A percentile compares a stretch with the other conserved stretches of the same genome.
These are phyloP conservation scores for Elmis aenea DNA, from an alignment of 2,888 invertebrate species.

Conservation along the genomic window DNA sequence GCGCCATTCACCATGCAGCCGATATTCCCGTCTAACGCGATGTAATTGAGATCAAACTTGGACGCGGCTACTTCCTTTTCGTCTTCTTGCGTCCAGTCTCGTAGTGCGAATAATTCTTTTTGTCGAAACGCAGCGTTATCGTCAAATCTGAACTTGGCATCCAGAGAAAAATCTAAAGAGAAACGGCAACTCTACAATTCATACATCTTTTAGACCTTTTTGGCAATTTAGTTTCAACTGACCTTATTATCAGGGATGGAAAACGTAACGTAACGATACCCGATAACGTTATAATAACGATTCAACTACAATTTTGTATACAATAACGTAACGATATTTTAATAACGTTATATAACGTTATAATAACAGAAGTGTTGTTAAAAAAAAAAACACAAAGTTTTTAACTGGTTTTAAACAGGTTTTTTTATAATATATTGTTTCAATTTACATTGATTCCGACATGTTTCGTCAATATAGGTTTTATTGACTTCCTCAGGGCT, in stretches of 20 bases:
- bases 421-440: too few relatives aligned
- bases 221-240: background rate
- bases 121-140: constrained; percentile 91
- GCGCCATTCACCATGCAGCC: constrained; percentile 95
- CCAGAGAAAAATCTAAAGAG: constrained; percentile 77
- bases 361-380: constrained; percentile 2
- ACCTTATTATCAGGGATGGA: background rate
- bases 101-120: constrained; percentile 72
- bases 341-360: too few relatives aligned
- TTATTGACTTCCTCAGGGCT: too few relatives aligned
- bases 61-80: constrained; percentile 86
- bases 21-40: constrained; percentile 87
- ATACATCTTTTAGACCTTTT: background rate
- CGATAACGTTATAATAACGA: too few relatives aligned
- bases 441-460: too few relatives aligned
- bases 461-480: too few relatives aligned
- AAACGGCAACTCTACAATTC: constrained; percentile 6
- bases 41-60: constrained; percentile 85
- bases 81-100: constrained; percentile 89
- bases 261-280: too few relatives aligned
- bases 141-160: constrained; percentile 91
- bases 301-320: too few relatives aligned
- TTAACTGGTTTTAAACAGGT: too few relatives aligned
- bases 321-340: too few relatives aligned
- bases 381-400: too few relatives aligned